Evolutionary conservation across 2,797 vertebrate species (phyloP), one percentile per base, ranked within the genome.

Genomic region (Anabacerthia variegaticeps): DNA sequence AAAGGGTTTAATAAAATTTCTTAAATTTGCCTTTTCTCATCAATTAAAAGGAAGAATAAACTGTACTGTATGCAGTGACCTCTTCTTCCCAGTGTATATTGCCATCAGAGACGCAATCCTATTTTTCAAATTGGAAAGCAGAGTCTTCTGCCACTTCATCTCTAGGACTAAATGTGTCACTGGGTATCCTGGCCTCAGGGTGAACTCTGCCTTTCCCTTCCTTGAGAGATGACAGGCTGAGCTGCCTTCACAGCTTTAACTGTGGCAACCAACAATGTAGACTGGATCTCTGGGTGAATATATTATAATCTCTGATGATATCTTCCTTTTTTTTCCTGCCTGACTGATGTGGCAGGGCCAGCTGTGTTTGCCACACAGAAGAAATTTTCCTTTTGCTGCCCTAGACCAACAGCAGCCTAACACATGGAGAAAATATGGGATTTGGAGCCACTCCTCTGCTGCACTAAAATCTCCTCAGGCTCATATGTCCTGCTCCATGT

Each of bases 311-410:
- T 63, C 49, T 77, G 82, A 93, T 83, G 43, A 94, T 87, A 92
- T 22, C 46, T 62, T 75, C 19, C 19, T 71, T 75, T 81, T 27
- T 83, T 81, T 30, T 85, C 44, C 61, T 20, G 12, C 34, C 20
- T 89, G 62, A 88, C 44, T 91, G 81, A 89, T 94, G 75, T 92
- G 86, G 43, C 65, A 92, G 58, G 46, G 24, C 58, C 84, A 91
- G 59, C 61, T 93, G 84, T 65, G n/a, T 51, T 71, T 89, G 81
- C 78, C 87, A 94, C 41, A 61, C 10, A 72, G 49, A 78, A 71
- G 21, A 65, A 74, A 83, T 62, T 54, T 76, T 82, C 46, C 20
- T 91, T 81, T 81, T 81, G 9, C 23, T 0, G 0, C 51, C 55
- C 55, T 43, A 89, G 51, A 66, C 32, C 34, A 73, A n/a, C 58